Base-by-base conservation (phyloP, 2,113 vertebrate species). In the Oreochromis spilurus region DNA sequence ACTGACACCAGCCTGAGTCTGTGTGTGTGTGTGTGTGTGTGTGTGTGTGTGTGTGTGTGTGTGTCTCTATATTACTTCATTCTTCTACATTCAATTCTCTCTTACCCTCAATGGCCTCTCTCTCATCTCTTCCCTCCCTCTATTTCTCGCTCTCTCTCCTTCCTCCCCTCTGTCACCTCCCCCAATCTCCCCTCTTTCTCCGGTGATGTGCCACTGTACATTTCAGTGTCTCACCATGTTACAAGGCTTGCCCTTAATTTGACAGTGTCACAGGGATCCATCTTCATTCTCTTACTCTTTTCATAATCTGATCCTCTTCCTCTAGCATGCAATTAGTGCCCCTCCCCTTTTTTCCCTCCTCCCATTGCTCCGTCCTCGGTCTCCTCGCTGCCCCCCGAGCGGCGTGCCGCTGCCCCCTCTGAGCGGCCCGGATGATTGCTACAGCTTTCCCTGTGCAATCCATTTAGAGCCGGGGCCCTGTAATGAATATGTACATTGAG, bases 401-500 rank as follows among this genome's bases (percentile, higher is more conserved):
- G 26, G 92, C 85, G 60, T 78, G 89, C 89, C 88, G 81, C 88
- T 94, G 95, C 97, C 97, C 95, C 97, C 87, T 97, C 97, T 96
- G 91, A 88, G 89, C 97, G 97, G 96, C 97, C 94, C 93, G 96
- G 96, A 97, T 96, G 97, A 98, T 97, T 97, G 97, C 96, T 97
- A 97, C 97, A 97, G 97, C 98, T 97, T 95, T 97, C 96, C 89
- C 97, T 98, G 98, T 99, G 98, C 98, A 97, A 98, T 99, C 97
- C 98, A 97, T 98, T 99, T 99, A 99, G 97, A 94, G 91, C 85
- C 52, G 91, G 92, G 92, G 92, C 95, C 95, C 95, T 91, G 91
- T 99, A 99, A 99, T 99, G 98, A 99, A 99, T 99, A 99, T 99
- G 98, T 99, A 99, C 98, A 98, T 98, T 97, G 96, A 96, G 97